phyloP scores from a whole-genome alignment of 1,140 invertebrate species.

The Eupristina koningsbergeri region DNA sequence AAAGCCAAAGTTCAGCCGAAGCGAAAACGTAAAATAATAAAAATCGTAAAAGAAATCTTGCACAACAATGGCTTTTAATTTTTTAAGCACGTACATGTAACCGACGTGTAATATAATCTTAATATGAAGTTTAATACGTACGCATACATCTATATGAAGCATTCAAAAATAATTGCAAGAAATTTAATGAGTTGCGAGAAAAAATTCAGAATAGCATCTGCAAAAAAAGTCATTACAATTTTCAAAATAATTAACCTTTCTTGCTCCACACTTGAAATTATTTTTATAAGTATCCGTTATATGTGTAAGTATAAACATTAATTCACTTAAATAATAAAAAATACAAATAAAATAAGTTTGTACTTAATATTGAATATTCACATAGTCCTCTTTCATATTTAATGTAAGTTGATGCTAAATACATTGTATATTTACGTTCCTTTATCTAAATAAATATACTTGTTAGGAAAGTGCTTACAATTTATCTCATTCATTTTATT shows the following conservation, averaged over 20 bases:
- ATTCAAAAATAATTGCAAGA: conserved; percentile 2
- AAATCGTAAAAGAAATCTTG: no score
- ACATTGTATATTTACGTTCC: not conserved
- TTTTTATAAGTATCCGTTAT: not conserved
- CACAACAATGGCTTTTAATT: not conserved
- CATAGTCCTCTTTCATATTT: not conserved
- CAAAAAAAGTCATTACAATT: not conserved
- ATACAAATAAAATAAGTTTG: not conserved
- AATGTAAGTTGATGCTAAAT: not conserved
- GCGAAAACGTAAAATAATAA: not conserved
- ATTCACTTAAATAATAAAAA: not conserved
- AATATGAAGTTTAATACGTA: not conserved
- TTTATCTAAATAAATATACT: not conserved
- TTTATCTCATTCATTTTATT: not conserved
- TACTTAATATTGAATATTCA: no score
- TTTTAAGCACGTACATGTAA: not conserved
- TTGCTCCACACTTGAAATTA: not conserved
- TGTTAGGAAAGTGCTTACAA: not conserved
- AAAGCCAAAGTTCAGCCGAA: not conserved
- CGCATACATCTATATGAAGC: not conserved
- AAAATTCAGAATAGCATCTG: not conserved
- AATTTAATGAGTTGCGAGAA: not conserved
- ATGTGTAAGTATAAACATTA: not conserved
- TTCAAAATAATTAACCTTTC: not conserved
- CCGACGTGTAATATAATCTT: not conserved